Evolutionary conservation across 2,113 vertebrate species (phyloP), one percentile per base, ranked within the genome.

Genomic region (Dicentrarchus labrax): DNA sequence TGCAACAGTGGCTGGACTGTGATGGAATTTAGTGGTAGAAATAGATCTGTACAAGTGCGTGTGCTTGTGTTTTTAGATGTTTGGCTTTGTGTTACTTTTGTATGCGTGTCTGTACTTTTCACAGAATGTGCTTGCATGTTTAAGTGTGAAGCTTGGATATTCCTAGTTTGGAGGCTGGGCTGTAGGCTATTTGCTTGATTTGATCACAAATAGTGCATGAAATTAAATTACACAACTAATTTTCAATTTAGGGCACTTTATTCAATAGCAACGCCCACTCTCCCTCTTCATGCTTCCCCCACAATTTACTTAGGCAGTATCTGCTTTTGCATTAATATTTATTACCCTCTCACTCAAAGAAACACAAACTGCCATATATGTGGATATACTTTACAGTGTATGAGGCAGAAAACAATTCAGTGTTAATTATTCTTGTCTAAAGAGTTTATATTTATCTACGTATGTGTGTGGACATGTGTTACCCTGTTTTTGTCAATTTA

Each of bases 151-250:
- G 59, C 75, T 50, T 81, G 45, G 41, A 74, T 82, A 47, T 84
- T 74, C 61, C 8, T 71, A 10, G 74, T 78, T 86, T 79, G 22
- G 60, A 79, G 82, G 79, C 82, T 80, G 72, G 80, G 72, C 76
- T 86, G 54, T 51, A 8, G 92, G 85, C 82, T 90, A 50, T 87
- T 89, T 89, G 86, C 87, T 86, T 90, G 90, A 91, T 90, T 92
- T 92, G 73, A 89, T 92, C 90, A 75, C 89, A 94, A 92, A 92
- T 92, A 90, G 86, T 75, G 88, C 90, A 88, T 92, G 91, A 92
- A 93, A 94, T 92, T 85, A 82, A 91, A 91, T 91, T 84, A 87
- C 83, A 90, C 81, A 76, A 88, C 66, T 83, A 75, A 82, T 92
- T 90, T 92, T 92, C 84, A 92, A 92, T 92, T 92, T 80, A 61